Percentiles rank a stretch among this genome's conserved stretches.
These are phyloP conservation scores for Gonocerus acuteangulatus DNA, from an alignment of 2,888 invertebrate genomes.

Conservation along the genomic window DNA sequence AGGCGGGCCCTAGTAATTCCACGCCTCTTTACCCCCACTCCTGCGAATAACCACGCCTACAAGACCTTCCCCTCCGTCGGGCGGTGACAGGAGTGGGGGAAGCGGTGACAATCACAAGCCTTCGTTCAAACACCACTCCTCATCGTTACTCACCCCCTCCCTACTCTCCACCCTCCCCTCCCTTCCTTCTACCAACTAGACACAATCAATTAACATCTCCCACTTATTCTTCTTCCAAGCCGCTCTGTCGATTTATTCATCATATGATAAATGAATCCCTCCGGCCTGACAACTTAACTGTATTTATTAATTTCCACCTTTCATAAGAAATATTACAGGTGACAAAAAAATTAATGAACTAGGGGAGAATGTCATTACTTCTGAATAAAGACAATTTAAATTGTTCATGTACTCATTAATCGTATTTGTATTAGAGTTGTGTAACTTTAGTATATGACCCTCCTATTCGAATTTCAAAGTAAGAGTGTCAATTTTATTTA, in stretches of 20 bases:
- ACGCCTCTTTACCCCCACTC: background rate
- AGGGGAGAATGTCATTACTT: too few relatives aligned
- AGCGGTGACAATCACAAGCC: constrained; percentile 13
- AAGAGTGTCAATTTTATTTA: too few relatives aligned
- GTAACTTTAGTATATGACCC: too few relatives aligned
- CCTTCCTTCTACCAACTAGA: constrained; percentile 1
- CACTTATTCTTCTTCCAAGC: background rate
- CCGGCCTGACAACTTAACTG: too few relatives aligned
- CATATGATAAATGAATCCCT: background rate
- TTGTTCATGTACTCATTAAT: too few relatives aligned
- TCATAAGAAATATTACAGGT: too few relatives aligned
- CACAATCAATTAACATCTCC: background rate
- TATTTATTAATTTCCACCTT: too few relatives aligned
- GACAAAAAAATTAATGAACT: too few relatives aligned
- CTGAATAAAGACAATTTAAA: too few relatives aligned
- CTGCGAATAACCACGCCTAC: background rate
- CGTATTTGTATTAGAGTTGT: too few relatives aligned
- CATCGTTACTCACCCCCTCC: constrained; percentile 15
- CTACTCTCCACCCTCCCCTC: background rate
- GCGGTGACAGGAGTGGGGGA: background rate
- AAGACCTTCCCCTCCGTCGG: background rate
- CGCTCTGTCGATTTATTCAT: background rate
- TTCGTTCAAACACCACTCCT: constrained; percentile 15
- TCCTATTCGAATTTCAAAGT: too few relatives aligned
- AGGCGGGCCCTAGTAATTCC: background rate